These are phyloP conservation scores for Formicarius rufipectus DNA, from an alignment of 2,113 vertebrate genomes.

Conservation along the genomic window DNA sequence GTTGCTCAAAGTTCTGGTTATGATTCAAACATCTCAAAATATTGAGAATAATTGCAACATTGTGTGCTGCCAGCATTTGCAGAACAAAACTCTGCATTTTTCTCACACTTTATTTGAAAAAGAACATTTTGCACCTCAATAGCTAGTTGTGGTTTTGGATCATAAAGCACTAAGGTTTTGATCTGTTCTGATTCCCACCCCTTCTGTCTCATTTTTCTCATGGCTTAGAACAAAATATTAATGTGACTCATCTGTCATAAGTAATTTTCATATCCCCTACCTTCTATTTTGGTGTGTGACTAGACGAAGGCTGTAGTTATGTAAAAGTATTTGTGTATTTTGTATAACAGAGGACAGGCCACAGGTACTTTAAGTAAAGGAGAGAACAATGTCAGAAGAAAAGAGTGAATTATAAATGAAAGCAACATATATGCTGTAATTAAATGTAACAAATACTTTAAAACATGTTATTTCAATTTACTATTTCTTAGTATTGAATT, in stretches of 20 bases:
- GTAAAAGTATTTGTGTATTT: not conserved
- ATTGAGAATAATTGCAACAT: conserved; percentile 35
- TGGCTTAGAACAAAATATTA: conserved; percentile 44
- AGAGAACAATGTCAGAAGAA: not conserved
- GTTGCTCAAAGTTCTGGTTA: conserved; percentile 27
- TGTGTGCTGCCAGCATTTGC: conserved; percentile 43
- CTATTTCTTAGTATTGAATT: not conserved
- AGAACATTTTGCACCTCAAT: conserved; percentile 67
- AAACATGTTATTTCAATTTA: not conserved
- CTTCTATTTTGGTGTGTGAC: not conserved
- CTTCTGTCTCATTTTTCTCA: conserved; percentile 37
- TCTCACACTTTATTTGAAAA: conserved; percentile 42
- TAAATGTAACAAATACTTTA: not conserved
- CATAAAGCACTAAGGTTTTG: not conserved
- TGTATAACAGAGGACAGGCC: not conserved
- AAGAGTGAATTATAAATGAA: not conserved
- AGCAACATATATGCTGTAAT: not conserved
- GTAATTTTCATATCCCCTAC: conserved; percentile 29
- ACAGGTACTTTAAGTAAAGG: not conserved
- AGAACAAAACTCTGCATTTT: conserved; percentile 20
- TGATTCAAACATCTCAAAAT: conserved; percentile 36
- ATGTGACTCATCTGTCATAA: conserved; percentile 61
- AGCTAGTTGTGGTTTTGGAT: conserved; percentile 52
- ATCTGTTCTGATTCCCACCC: conserved; percentile 19
- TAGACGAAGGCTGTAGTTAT: not conserved